Evolutionary conservation across 23 tunicate genomes (phyloP), one percentile per base, ranked within the genome.

Genomic region (Aplidium turbinatum): DNA sequence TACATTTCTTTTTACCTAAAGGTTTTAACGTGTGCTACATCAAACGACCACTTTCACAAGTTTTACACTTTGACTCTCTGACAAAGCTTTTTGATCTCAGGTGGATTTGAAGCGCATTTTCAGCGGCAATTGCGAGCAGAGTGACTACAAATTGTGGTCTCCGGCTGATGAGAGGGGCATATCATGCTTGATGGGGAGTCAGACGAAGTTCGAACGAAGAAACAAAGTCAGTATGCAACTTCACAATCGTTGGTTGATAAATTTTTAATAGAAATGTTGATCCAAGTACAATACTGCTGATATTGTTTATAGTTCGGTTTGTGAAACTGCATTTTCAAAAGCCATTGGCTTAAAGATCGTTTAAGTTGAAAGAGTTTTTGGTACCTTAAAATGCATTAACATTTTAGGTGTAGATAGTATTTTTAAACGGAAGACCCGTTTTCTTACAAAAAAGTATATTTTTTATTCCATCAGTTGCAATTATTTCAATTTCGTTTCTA

Each of bases 61-160:
- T n/a, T n/a, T n/a, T n/a, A n/a, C n/a, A n/a, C n/a, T n/a, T n/a
- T n/a, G n/a, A n/a, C n/a, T n/a, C n/a, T n/a, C n/a, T n/a, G n/a
- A n/a, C n/a, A n/a, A n/a, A n/a, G n/a, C n/a, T n/a, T n/a, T n/a
- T 30, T 31, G 36, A 36, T 65, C 34, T 20, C 69, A 88, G 96
- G 87, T 88, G 1, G 79, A 88, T 42, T 70, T 88, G 69, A 45
- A 47, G 3, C 31, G 61, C 24, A 68, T 68, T 3, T 70, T 88
- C 26, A 32, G 66, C 0, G 33, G 62, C 3, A 71, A 36, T 2
- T 88, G 96, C 36, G 58, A 25, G n/a, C 60, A 67, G n/a, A 67
- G 48, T 24, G 78, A 88, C 35, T 88, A 88, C 51, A 85, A 78
- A 47, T 31, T 32, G 35, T 88, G 96, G 96, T 81, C 96, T 9